A percentile compares a stretch with the other conserved stretches of the same genome.
Conservation (phyloP, 2,797 vertebrate species). For the Buphagus erythrorhynchus region DNA sequence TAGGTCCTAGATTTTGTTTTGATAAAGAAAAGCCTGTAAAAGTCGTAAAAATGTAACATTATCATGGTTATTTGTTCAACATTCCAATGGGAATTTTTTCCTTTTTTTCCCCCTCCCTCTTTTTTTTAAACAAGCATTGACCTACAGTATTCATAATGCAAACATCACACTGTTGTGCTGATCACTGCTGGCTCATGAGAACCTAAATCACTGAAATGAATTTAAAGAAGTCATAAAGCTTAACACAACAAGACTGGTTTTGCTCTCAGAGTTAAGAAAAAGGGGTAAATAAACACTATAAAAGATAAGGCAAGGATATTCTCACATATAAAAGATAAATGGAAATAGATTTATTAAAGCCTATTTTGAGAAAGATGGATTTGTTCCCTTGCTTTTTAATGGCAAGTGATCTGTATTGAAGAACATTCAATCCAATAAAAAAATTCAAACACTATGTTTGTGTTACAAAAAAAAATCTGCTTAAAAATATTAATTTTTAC, state of each 20-base stretch:
- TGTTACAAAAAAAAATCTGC: background rate
- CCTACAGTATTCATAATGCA: background rate
- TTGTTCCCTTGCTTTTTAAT: background rate
- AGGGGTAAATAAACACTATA: background rate
- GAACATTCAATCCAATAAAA: background rate
- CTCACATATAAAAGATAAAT: background rate
- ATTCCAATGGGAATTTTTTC: background rate
- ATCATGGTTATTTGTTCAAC: constrained; percentile 26
- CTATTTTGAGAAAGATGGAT: background rate
- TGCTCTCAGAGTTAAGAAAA: background rate
- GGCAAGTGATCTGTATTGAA: background rate
- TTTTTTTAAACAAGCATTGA: background rate
- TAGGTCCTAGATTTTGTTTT: constrained; percentile 8
- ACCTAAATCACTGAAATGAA: background rate
- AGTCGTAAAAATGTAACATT: constrained; percentile 5
- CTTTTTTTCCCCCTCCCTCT: rapidly evolving
- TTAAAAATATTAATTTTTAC: background rate
- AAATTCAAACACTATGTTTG: background rate
- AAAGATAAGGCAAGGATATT: background rate
- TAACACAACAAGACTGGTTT: background rate
- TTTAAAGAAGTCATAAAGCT: background rate
- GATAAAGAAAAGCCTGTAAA: background rate
- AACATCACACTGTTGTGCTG: background rate
- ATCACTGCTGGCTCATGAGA: background rate
- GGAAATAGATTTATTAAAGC: background rate